Evolutionary conservation across 2,888 invertebrate genomes (phyloP).

Genomic region (Blera fallax): DNA sequence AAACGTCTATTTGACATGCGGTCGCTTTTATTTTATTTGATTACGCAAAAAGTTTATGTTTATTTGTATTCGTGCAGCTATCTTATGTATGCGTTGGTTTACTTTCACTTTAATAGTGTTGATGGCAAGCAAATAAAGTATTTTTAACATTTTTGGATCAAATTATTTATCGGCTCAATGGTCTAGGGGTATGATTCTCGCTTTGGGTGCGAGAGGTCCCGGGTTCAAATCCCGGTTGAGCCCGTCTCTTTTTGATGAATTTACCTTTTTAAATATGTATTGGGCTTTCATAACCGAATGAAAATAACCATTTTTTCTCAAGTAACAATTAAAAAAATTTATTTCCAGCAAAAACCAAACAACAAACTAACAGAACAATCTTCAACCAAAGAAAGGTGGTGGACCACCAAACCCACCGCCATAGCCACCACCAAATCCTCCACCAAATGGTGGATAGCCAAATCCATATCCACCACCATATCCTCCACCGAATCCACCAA

Average conservation of each 20-base stretch:
- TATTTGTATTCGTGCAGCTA: not conserved
- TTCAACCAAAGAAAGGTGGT: constrained; percentile 27
- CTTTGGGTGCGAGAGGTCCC: constrained; percentile 86
- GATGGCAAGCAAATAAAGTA: not conserved
- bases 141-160: not conserved
- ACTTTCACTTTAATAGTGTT: constrained; percentile 8
- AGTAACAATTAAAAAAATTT: not conserved
- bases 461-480: constrained; percentile 33
- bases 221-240: constrained; percentile 85
- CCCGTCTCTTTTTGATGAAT: constrained; percentile 77
- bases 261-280: not conserved
- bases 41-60: not conserved
- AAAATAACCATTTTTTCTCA: not conserved
- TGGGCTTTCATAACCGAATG: too few relatives aligned
- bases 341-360: constrained; percentile 8
- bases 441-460: constrained; percentile 24
- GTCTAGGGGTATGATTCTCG: constrained; percentile 78
- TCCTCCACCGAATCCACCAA: constrained; percentile 37
- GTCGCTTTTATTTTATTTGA: not conserved
- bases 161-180: constrained; percentile 34
- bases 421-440: constrained; percentile 46
- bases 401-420: constrained; percentile 26
- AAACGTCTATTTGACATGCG: not conserved
- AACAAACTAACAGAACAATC: not conserved
- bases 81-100: not conserved